Evolutionary conservation across 64 coral and sea anemone genomes (phyloP).

Genomic region (Montipora efflorescens): DNA sequence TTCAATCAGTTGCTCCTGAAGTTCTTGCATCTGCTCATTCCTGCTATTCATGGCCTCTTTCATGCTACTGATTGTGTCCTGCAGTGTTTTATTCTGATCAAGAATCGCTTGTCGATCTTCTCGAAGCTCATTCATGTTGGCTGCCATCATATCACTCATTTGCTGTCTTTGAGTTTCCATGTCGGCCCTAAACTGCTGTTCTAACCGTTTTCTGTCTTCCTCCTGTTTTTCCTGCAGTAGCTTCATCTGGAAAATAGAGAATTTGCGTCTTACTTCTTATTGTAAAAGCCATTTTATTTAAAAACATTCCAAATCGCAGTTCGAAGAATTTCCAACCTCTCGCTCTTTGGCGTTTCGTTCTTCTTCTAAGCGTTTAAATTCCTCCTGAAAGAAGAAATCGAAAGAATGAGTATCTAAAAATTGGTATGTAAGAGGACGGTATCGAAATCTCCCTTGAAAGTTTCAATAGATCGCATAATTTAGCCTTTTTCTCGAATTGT

Average conservation of each 20-base stretch:
- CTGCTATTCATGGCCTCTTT: not conserved
- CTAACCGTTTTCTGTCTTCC: conserved; percentile 56
- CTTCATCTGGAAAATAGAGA: conserved; percentile 48
- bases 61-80: conserved; percentile 17
- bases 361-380: conserved; percentile 74
- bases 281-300: not conserved
- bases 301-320: not conserved
- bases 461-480: no score
- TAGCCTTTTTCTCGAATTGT: no score
- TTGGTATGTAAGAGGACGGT: not conserved
- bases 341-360: conserved; percentile 45
- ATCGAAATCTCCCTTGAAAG: no score
- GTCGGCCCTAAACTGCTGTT: conserved; percentile 75
- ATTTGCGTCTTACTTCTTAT: not conserved
- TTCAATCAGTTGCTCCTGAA: conserved; percentile 15
- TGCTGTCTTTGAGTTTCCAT: conserved; percentile 64
- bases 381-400: conserved; percentile 57
- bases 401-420: not conserved
- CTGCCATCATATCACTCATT: conserved; percentile 81
- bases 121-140: conserved; percentile 70
- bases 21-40: not conserved
- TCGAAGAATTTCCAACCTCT: no score
- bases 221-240: not conserved
- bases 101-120: conserved; percentile 34
- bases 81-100: conserved; percentile 18